These are phyloP conservation scores for Hypsibius dujardini DNA, from an alignment of 1,140 invertebrate species.

Conservation along the genomic window DNA sequence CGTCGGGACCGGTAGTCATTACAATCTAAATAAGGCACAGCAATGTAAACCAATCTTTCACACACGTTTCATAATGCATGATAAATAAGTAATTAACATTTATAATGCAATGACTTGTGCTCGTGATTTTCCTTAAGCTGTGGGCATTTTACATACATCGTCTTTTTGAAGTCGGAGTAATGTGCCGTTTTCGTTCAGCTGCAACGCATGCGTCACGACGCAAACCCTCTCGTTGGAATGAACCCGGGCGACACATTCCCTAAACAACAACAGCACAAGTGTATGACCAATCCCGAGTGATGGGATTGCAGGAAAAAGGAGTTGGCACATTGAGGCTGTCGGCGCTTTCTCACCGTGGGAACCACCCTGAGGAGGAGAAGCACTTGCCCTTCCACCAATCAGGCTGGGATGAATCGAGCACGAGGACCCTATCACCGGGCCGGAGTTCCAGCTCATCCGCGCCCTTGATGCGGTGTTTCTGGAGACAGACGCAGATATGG, in stretches of 20 bases:
- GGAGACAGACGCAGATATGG: background rate
- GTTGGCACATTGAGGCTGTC: background rate
- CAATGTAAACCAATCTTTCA: no score
- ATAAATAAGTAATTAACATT: no score
- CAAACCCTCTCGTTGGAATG: background rate
- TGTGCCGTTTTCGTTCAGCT: conserved; percentile 14
- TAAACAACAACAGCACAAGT: background rate
- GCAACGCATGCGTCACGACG: conserved; percentile 5
- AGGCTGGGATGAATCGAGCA: background rate
- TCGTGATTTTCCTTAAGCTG: no score
- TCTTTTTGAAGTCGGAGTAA: conserved; percentile 1
- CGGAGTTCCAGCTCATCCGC: conserved; percentile 3
- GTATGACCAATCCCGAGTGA: background rate
- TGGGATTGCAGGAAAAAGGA: background rate
- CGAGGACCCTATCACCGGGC: conserved; percentile 3
- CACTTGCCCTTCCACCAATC: conserved; percentile 15
- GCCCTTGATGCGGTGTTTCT: background rate
- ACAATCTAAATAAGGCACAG: background rate
- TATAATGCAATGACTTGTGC: no score
- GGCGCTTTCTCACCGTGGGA: background rate
- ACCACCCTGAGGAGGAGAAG: background rate
- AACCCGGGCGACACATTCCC: conserved; percentile 12
- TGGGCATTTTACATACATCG: background rate
- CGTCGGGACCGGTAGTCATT: conserved; percentile 14
- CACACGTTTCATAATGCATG: no score